Evolutionary conservation across 2,888 invertebrate genomes (phyloP), one percentile per base, ranked within the genome.

Genomic region (Cantharis flavilabris): DNA sequence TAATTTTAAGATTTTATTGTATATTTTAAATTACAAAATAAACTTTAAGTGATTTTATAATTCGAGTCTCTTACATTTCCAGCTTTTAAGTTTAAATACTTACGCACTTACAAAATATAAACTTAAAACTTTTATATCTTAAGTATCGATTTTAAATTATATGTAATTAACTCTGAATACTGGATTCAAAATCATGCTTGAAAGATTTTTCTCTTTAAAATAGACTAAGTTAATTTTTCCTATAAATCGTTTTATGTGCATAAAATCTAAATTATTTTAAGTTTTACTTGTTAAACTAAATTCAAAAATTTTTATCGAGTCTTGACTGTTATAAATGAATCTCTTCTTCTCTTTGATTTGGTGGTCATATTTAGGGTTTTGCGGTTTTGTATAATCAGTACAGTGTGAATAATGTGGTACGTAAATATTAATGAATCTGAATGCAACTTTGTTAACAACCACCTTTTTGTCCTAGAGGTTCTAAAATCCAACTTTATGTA

Each of bases 361-460:
- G 33, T 13, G 33, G 13, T 33, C 4, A 33, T 33, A 33, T 33
- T 33, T 33, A 33, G 33, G 33, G 33, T 33, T 33, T 49, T 49
- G 49, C 49, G 49, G 49, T 49, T 49, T 49, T 49, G 18, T 67
- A 67, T 23, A 67, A 67, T 67, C n/a, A 67, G 23, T 67, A 67
- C 20, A 67, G 65, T 67, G 65, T 3, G n/a, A 67, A 23, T 67
- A 67, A 67, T 67, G n/a, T 49, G n/a, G n/a, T 49, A 49, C 49
- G 49, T 67, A 67, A 67, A 67, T 67, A 67, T 67, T 67, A 67
- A 67, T 67, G 65, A 67, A 67, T 67, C 65, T n/a, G 23, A 67
- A 67, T 23, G 26, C 26, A 67, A 67, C 65, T 67, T 67, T 67
- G 65, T 67, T 67, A 67, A 26, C 65, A n/a, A 67, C 65, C 26